Evolutionary conservation across 1,140 invertebrate genomes (phyloP), one percentile per base, ranked within the genome.

Genomic region (Papilio xuthus): DNA sequence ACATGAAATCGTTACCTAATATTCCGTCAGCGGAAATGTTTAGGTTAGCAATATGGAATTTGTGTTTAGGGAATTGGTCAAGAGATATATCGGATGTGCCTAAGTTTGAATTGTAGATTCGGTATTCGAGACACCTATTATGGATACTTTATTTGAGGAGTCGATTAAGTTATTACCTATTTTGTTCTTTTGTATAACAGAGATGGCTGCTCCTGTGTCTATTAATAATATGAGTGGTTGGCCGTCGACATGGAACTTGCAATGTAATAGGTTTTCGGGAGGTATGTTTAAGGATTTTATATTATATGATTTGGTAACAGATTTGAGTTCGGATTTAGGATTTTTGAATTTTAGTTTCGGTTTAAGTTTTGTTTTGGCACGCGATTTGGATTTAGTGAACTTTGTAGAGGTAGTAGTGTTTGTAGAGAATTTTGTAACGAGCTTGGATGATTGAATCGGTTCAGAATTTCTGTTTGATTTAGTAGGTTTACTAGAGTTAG

Each of bases 1-100:
- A 56, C 83, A 87, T 83, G 47, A 87, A 87, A 70, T 86, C 83
- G 28, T 84, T 86, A 23, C 85, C 82, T 80, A 85, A 32, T 42
- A 86, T 84, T 56, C 83, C 83, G 69, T 86, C 85, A 67, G 83
- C 78, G 53, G 53, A 50, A 47, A 84, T 84, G 71, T 84, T 86
- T 56, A 86, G 18, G 50, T 86, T 67, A 20, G 83, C 82, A 18
- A 84, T 60, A 37, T 84, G 82, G 73, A 84, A 86, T 79, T 81
- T 84, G 26, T 70, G 60, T 71, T 70, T 78, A 32, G 85, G 80
- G 37, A 86, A 80, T 44, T 63, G 28, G 70, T 85, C 81, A 73
- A 85, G 71, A 47, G 80, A 81, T 26, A 85, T 80, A 50, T 82
- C 28, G 6, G 80, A 13, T 23, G 77, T 81, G n/a, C 84, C 84